These are phyloP conservation scores for Phlogophora meticulosa DNA, from an alignment of 2,888 invertebrate species.

Conservation along the genomic window DNA sequence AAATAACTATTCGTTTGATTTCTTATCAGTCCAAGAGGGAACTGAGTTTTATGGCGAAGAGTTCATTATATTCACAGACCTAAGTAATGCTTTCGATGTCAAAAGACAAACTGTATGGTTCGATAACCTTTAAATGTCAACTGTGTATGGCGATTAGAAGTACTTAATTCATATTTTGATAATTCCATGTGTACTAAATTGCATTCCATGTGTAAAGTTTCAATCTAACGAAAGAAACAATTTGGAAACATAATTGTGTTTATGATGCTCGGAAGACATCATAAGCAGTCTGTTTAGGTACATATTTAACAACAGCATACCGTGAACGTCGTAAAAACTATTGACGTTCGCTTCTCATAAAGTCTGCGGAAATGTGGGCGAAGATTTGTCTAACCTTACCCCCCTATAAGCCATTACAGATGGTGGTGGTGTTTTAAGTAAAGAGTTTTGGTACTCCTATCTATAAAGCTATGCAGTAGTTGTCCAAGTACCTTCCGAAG, in stretches of 20 bases:
- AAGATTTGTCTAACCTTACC: background rate
- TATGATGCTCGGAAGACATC: background rate
- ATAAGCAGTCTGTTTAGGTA: background rate
- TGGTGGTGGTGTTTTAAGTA: background rate
- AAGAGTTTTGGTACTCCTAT: background rate
- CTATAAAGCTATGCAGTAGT: too few species aligned
- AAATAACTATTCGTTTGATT: background rate
- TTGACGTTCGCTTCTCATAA: background rate
- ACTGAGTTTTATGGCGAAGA: too few species aligned
- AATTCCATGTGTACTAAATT: background rate
- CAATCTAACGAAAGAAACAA: too few species aligned
- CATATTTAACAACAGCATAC: background rate
- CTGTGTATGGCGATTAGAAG: background rate
- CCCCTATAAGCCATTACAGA: background rate
- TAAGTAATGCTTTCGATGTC: background rate
- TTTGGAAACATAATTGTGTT: too few species aligned
- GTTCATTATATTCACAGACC: too few species aligned
- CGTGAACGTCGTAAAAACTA: background rate
- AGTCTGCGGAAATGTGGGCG: background rate
- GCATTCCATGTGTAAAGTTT: background rate
- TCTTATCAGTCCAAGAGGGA: background rate
- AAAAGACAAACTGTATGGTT: constrained; percentile 14
- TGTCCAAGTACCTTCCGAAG: too few species aligned
- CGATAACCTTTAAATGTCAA: constrained; percentile 32
- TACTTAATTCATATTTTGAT: constrained; percentile 12